These are phyloP conservation scores for Atlantisia rogersi DNA, from an alignment of 2,113 vertebrate genomes.

Conservation along the genomic window DNA sequence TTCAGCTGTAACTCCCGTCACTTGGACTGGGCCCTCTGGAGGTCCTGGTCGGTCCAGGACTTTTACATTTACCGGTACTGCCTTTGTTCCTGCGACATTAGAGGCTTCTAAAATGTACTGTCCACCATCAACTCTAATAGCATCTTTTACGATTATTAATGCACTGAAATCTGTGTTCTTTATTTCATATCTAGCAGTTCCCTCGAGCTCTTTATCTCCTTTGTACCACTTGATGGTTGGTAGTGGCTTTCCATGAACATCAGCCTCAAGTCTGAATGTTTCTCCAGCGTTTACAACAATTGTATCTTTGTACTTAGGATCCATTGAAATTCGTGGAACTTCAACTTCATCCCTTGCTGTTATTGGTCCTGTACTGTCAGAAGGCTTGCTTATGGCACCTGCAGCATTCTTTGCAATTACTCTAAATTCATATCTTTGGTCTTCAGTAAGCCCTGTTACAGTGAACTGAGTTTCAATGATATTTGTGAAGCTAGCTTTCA, in stretches of 20 bases:
- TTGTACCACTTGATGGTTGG: conserved; percentile 94
- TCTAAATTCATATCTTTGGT: conserved; percentile 96
- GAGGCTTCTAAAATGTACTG: conserved; percentile 88
- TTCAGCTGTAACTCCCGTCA: conserved; percentile 90
- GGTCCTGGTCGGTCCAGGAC: conserved; percentile 91
- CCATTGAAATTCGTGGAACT: conserved; percentile 93
- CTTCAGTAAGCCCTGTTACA: conserved; percentile 92
- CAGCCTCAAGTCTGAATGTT: conserved; percentile 92
- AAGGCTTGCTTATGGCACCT: conserved; percentile 92
- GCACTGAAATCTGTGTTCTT: conserved; percentile 91
- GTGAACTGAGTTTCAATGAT: conserved; percentile 96
- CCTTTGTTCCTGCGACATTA: conserved; percentile 92
- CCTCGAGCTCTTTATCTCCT: conserved; percentile 90
- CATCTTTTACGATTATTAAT: conserved; percentile 91
- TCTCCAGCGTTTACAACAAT: conserved; percentile 92
- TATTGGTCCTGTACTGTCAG: conserved; percentile 95
- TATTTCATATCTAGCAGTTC: conserved; percentile 88
- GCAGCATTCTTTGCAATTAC: conserved; percentile 97
- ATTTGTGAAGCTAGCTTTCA: conserved; percentile 96
- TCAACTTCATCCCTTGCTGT: conserved; percentile 92
- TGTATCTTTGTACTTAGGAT: conserved; percentile 91
- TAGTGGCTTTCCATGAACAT: conserved; percentile 90
- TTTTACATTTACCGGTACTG: conserved; percentile 88
- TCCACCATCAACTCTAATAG: conserved; percentile 89
- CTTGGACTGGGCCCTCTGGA: conserved; percentile 88